These are phyloP conservation scores for Gymnodraco acuticeps DNA, from an alignment of 2,797 vertebrate species.

Conservation along the genomic window DNA sequence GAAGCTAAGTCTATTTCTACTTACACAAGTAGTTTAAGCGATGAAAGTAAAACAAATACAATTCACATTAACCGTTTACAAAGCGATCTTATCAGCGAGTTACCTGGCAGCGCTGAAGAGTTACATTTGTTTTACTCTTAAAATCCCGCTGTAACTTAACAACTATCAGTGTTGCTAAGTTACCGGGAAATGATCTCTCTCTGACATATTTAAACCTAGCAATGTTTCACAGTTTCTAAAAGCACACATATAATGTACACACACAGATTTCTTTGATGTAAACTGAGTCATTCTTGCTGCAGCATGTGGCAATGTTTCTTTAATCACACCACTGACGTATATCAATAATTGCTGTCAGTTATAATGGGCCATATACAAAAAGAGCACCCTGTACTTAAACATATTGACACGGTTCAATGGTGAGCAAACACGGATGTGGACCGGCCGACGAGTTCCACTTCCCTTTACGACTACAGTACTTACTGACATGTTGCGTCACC, in stretches of 20 bases:
- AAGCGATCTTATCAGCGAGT: constrained; percentile 2
- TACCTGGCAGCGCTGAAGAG: background rate
- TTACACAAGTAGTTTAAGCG: background rate
- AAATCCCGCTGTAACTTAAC: constrained; percentile 19
- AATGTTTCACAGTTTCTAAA: background rate
- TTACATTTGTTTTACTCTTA: background rate
- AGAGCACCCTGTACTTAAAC: background rate
- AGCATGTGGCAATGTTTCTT: background rate
- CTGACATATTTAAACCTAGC: background rate
- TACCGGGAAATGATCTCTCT: constrained; percentile 18
- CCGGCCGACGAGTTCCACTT: background rate
- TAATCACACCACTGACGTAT: background rate
- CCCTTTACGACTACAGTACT: background rate
- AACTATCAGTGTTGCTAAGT: constrained; percentile 25
- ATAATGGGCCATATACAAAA: background rate
- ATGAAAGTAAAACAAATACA: background rate
- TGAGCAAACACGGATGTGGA: constrained; percentile 35
- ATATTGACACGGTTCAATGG: background rate
- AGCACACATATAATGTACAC: background rate
- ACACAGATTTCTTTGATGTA: constrained; percentile 3
- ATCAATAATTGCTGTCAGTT: background rate
- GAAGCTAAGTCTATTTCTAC: background rate
- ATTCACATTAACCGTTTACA: background rate
- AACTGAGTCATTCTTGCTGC: constrained; percentile 6
- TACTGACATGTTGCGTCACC: background rate